Evolutionary conservation across 2,888 invertebrate genomes (phyloP), one percentile per base, ranked within the genome.

Genomic region (Meta bourneti): DNA sequence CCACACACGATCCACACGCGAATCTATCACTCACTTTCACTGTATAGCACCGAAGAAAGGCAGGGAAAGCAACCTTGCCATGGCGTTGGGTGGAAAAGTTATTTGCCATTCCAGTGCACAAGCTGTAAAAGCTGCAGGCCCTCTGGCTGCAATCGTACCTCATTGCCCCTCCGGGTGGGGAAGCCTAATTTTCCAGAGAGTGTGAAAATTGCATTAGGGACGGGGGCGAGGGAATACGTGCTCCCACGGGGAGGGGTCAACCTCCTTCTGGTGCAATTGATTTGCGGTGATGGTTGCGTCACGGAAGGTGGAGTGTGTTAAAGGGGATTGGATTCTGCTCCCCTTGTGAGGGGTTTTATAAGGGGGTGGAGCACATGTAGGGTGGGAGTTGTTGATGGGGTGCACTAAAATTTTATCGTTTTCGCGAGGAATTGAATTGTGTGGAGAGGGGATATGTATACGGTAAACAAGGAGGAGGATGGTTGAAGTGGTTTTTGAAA

Each of bases 141-240:
- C 34, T 34, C 34, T 34, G 34, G 34, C 13, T 61, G 61, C 61
- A 61, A 61, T 61, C 61, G 13, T 11, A 61, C 61, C 61, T 61
- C 61, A 61, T 52, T 48, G 20, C 70, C 48, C 51, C 69, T 34
- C 13, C 11, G 51, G 52, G 86, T 49, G 52, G 20, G 34, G 11
- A n/a, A 20, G 79, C 54, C 80, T 80, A 80, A 85, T 90, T 90
- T 90, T 85, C 61, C 54, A 61, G 90, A 74, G 85, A 90, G 85
- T 85, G 85, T 75, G 85, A 90, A 90, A 90, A 90, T 85, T 85
- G 71, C 90, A 90, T 90, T 90, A 90, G 20, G 54, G 69, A 34
- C 11, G 49, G 82, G 71, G 78, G 52, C 51, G 13, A 7, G 20
- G 70, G 70, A 74, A 54, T 49, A 74, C 49, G 20, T 51, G 75